Evolutionary conservation across 2,888 invertebrate species (phyloP), one percentile per base, ranked within the genome.

Genomic region (Crepidodera aurea): DNA sequence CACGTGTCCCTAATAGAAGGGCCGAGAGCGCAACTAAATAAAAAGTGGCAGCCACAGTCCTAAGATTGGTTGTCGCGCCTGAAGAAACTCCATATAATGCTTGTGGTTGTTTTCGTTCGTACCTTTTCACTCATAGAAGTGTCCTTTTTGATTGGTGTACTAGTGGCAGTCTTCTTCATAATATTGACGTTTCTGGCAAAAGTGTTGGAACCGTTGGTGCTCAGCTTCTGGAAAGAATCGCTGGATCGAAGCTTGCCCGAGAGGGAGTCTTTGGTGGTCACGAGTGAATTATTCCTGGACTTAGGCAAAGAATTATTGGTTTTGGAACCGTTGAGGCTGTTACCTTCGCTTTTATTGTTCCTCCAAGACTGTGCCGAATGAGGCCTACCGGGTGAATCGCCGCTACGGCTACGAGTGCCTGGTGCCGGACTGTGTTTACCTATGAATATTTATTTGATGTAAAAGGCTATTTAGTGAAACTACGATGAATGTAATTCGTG

Each of bases 81-180:
- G 83, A 86, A 84, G 85, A 86, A 85, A 82, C 81, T 84, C 89
- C 89, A 90, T 85, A 88, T 34, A 62, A 62, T 88, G 82, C 85
- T 85, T 55, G 71, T 72, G 71, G 73, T 74, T 80, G 86, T 85
- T 83, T 86, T 87, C 81, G 85, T 82, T 79, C 90, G 90, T 88
- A 90, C 90, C 90, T 90, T 90, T 71, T 77, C 76, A 61, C 64
- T 70, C 6, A 39, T 7, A 37, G 48, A 15, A 29, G 50, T 13
- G n/a, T 62, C 57, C 51, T 57, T 61, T 64, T 74, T 73, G 60
- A 34, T 42, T 57, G 75, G 74, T 37, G 71, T 63, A 25, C 66
- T 29, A 60, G 72, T 68, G 19, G 69, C 64, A 70, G 78, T 79
- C 68, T 77, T 70, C 73, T 75, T 60, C 62, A 73, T 71, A 16